Percentiles rank a stretch among this genome's conserved stretches.
phyloP scores from a whole-genome alignment of 2,797 vertebrate genomes.

The Peromyscus aztecus region DNA sequence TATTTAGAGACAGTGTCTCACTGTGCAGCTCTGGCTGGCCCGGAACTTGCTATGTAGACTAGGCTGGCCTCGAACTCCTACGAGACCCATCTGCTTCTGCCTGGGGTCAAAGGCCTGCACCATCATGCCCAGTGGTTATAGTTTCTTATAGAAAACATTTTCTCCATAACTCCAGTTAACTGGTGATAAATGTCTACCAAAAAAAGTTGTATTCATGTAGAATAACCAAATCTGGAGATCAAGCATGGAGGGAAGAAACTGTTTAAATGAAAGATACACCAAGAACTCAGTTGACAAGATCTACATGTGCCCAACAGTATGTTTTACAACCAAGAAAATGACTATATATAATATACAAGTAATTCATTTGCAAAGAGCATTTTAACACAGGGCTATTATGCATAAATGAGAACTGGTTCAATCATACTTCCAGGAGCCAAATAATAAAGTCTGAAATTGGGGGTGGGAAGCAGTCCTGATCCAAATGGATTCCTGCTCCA shows the following conservation, averaged over 20 bases:
- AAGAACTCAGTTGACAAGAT: background rate
- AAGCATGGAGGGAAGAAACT: background rate
- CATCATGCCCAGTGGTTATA: background rate
- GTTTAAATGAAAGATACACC: slow-evolving; percentile 24
- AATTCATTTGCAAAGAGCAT: slow-evolving; percentile 41
- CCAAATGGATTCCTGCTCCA: background rate
- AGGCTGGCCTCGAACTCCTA: background rate
- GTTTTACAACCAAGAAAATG: slow-evolving; percentile 30
- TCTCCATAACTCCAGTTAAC: slow-evolving; percentile 2
- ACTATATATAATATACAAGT: background rate
- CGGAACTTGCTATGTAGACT: background rate
- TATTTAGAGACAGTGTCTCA: background rate
- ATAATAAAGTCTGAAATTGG: slow-evolving; percentile 46
- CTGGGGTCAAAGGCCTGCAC: background rate
- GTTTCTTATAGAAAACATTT: slow-evolving; percentile 20
- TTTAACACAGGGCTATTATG: slow-evolving; percentile 20
- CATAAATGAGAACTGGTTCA: slow-evolving; percentile 31
- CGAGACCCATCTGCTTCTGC: background rate
- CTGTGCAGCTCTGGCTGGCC: background rate
- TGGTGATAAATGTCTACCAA: background rate
- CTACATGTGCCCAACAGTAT: background rate
- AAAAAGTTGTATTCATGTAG: background rate
- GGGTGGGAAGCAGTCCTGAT: background rate
- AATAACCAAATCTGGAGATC: slow-evolving; percentile 25
- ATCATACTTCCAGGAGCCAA: background rate